These are phyloP conservation scores for Notospermus geniculatus DNA, from an alignment of 1,140 invertebrate genomes.

Conservation along the genomic window DNA sequence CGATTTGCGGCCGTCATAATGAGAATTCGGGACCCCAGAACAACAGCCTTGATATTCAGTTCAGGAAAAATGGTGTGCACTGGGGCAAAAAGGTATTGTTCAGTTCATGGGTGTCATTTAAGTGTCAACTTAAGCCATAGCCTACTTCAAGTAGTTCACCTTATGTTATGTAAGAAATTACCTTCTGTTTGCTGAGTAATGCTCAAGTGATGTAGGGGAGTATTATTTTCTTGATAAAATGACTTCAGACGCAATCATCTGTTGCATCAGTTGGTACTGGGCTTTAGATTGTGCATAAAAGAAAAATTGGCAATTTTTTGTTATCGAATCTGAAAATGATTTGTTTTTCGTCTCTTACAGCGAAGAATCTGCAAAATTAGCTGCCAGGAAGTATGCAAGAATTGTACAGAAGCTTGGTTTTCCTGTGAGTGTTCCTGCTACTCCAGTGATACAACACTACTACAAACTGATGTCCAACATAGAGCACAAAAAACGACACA, in stretches of 20 bases:
- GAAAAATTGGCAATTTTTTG: too few relatives aligned
- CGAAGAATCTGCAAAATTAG: constrained; percentile 94
- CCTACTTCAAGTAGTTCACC: neutral
- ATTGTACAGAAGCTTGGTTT: constrained; percentile 99
- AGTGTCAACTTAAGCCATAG: constrained; percentile 7
- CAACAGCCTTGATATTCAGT: constrained; percentile 98
- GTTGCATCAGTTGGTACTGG: too few relatives aligned
- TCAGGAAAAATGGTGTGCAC: constrained; percentile 99
- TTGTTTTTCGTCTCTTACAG: constrained; percentile 50
- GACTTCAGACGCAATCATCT: too few relatives aligned
- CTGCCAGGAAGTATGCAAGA: constrained; percentile 96
- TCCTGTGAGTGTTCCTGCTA: constrained; percentile 69
- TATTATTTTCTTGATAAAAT: too few relatives aligned
- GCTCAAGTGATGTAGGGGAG: neutral
- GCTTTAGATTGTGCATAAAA: too few relatives aligned
- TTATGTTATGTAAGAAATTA: neutral
- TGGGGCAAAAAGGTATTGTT: constrained; percentile 87
- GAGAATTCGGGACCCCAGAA: constrained; percentile 97
- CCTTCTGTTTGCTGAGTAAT: neutral
- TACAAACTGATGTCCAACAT: too few relatives aligned
- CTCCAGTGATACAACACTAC: too few relatives aligned
- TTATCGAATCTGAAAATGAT: neutral
- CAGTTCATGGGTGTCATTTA: too few relatives aligned
- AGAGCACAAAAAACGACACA: too few relatives aligned
- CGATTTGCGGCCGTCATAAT: constrained; percentile 99